Evolutionary conservation across 2,797 vertebrate species (phyloP), one percentile per base, ranked within the genome.

Genomic region (Centropyge bicolor): DNA sequence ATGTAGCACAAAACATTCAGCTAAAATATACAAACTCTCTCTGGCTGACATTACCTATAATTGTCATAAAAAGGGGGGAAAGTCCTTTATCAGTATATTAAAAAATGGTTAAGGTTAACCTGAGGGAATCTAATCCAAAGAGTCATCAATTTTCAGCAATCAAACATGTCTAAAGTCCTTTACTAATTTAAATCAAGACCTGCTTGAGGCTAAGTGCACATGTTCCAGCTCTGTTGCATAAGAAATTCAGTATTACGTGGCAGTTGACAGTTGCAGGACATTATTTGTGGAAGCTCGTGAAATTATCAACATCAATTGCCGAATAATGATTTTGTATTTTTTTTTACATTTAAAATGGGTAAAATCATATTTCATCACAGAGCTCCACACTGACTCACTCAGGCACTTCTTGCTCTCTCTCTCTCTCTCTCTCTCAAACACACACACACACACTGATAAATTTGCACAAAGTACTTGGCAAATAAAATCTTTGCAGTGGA

Each of bases 31-130:
- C 3, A 5, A 52, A 64, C 14, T 43, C 51, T 35, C 1, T 2
- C 22, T 13, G 6, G 11, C 61, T 86, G 49, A 46, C 48, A 40
- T 36, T 41, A 68, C 41, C 35, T 66, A 55, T 55, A 20, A 64
- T 48, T 74, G 45, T 5, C 31, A 48, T 0, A 56, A 9, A 76
- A 70, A 46, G 1, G 5, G 5, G 22, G 52, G 36, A 3, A 1
- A 6, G 9, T 13, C 27, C 48, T 52, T 27, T 49, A 63, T 49
- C 22, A 69, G 36, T 60, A 56, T 8, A 7, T n/a, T 49, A 8
- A 65, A 60, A 60, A 52, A 63, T n/a, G 2, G 0, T 48, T 64
- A 41, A 52, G 13, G 20, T 41, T 65, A 48, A 41, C 6, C 17
- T 24, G 20, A 38, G 16, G 61, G 19, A 60, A 31, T 24, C 52